These are phyloP conservation scores for Scaptomyza hsui DNA, from an alignment of 1,140 invertebrate species.

Conservation along the genomic window DNA sequence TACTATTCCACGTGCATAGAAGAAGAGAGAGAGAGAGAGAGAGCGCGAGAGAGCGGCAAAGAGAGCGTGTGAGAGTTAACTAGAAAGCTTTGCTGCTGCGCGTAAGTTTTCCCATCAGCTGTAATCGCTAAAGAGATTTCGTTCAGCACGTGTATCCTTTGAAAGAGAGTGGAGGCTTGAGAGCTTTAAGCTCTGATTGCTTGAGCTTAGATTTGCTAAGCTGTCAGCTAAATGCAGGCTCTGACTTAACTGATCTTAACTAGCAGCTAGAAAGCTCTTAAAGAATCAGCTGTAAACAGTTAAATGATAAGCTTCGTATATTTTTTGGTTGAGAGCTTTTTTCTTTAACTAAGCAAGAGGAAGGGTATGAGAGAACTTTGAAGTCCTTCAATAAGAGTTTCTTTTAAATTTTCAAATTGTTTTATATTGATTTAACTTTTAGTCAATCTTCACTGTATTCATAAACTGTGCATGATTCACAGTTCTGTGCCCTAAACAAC, in stretches of 20 bases:
- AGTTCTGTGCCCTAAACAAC: neutral
- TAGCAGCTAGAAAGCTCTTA: neutral
- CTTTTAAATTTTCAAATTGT: no score
- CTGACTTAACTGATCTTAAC: conserved; percentile 4
- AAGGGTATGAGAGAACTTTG: no score
- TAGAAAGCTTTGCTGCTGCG: conserved; percentile 54
- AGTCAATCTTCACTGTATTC: conserved; percentile 33
- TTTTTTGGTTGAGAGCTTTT: no score
- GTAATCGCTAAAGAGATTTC: conserved; percentile 39
- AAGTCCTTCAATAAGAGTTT: no score
- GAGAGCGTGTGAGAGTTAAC: neutral
- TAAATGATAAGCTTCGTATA: no score
- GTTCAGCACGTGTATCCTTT: conserved; percentile 65
- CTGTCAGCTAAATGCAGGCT: neutral
- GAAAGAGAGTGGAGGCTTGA: conserved; percentile 18
- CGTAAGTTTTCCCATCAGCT: conserved; percentile 20
- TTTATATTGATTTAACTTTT: neutral
- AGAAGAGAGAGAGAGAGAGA: conserved; percentile 10
- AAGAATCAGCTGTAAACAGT: neutral
- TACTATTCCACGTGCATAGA: neutral
- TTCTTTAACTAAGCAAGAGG: no score
- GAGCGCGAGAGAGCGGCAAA: neutral
- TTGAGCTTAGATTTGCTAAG: conserved; percentile 3
- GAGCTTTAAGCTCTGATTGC: conserved; percentile 30
- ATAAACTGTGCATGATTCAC: conserved; percentile 17